Conservation (phyloP, 2,797 vertebrate species). For the Eurystomus glaucurus region DNA sequence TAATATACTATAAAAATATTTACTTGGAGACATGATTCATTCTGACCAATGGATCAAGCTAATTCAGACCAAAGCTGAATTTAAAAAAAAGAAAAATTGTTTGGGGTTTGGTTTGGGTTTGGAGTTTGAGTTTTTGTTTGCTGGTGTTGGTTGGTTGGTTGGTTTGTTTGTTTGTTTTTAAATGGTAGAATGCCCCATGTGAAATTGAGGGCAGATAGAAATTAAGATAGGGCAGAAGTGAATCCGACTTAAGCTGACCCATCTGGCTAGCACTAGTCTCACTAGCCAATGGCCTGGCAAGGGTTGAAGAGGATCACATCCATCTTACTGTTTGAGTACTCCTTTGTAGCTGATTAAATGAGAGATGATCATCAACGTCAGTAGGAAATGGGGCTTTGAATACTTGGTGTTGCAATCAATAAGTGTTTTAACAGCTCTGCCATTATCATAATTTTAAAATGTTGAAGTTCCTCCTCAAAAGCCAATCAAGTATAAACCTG, state of each 20-base stretch:
- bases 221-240: background rate
- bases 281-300: background rate
- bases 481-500: background rate
- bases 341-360: background rate
- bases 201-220: background rate
- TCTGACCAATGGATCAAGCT: conserved; percentile 19
- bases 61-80: conserved; percentile 29
- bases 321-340: background rate
- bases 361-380: accelerated
- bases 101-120: background rate
- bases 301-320: background rate
- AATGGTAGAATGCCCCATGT: background rate
- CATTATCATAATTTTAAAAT: background rate
- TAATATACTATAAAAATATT: conserved; percentile 42
- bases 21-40: conserved; percentile 58
- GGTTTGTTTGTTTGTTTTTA: too few relatives aligned
- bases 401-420: background rate
- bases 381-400: background rate
- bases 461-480: background rate
- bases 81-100: background rate
- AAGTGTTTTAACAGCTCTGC: background rate
- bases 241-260: background rate
- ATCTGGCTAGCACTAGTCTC: background rate
- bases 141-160: background rate
- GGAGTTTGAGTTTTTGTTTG: background rate